These are phyloP conservation scores for Tipula confusa DNA, from an alignment of 2,888 invertebrate species.

Conservation along the genomic window DNA sequence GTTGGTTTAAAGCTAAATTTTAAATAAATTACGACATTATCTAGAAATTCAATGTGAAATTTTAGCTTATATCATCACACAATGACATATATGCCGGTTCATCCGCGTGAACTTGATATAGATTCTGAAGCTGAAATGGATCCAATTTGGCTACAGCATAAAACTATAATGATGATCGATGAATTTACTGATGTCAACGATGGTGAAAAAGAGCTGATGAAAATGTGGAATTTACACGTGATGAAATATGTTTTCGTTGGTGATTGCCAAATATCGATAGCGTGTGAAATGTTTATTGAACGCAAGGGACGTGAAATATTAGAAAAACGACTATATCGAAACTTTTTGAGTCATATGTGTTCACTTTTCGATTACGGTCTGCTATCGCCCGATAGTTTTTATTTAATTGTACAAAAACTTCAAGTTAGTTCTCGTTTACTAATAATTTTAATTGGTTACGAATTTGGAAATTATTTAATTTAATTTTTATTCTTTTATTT, in stretches of 20 bases:
- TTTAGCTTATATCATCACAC: constrained; percentile 81
- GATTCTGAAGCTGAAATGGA: constrained; percentile 88
- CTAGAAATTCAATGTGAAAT: constrained; percentile 50
- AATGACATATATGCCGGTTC: constrained; percentile 79
- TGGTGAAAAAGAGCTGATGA: constrained; percentile 91
- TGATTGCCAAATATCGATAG: constrained; percentile 82
- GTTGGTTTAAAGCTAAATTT: background rate
- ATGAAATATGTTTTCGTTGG: constrained; percentile 85
- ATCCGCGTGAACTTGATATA: constrained; percentile 81
- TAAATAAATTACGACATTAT: background rate
- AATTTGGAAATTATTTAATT: background rate
- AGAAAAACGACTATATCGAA: constrained; percentile 74
- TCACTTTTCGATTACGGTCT: constrained; percentile 87
- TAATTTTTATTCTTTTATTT: background rate
- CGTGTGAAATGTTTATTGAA: constrained; percentile 80
- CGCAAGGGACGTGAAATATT: constrained; percentile 72
- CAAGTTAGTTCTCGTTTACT: background rate
- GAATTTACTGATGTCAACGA: constrained; percentile 95
- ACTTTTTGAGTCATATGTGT: constrained; percentile 80
- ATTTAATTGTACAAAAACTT: constrained; percentile 21
- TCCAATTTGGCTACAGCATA: constrained; percentile 81
- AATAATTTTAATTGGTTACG: background rate
- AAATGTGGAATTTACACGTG: constrained; percentile 92
- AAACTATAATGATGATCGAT: constrained; percentile 91
- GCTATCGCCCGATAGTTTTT: constrained; percentile 55